Conservation (phyloP, 2,888 invertebrate species). For the Antheraea assamensis region DNA sequence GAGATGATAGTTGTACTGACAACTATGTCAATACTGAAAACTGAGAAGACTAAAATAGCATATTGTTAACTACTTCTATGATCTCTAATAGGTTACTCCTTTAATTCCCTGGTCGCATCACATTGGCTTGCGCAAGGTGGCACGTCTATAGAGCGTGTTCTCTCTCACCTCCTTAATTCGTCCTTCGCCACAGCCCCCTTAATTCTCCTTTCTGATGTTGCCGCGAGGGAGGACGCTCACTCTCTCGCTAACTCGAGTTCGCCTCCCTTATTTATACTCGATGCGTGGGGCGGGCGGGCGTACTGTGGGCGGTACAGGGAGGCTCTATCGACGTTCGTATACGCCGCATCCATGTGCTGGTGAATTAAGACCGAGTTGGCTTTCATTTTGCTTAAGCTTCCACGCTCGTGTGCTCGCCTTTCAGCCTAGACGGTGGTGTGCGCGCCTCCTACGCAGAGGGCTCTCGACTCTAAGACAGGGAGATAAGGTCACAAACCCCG, state of each 20-base stretch:
- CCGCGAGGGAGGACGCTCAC: slow-evolving; percentile 66
- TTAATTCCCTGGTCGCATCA: slow-evolving; percentile 66
- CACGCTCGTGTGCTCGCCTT: slow-evolving; percentile 80
- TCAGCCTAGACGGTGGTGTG: slow-evolving; percentile 67
- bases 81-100: slow-evolving; percentile 43
- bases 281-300: slow-evolving; percentile 53
- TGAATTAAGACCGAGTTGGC: slow-evolving; percentile 82
- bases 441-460: slow-evolving; percentile 48
- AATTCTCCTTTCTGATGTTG: slow-evolving; percentile 70
- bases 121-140: slow-evolving; percentile 53
- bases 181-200: slow-evolving; percentile 81
- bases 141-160: slow-evolving; percentile 80
- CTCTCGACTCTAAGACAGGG: slow-evolving; percentile 64
- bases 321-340: slow-evolving; percentile 65
- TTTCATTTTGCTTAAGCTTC: slow-evolving; percentile 82
- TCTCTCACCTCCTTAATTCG: slow-evolving; percentile 83
- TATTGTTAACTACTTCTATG: background rate
- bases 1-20: no score
- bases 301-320: slow-evolving; percentile 41
- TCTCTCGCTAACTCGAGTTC: slow-evolving; percentile 78
- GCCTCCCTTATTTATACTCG: slow-evolving; percentile 79
- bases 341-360: slow-evolving; percentile 70
- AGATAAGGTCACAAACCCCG: slow-evolving; percentile 62
- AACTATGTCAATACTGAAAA: background rate
- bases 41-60: background rate